Evolutionary conservation across 2,888 invertebrate genomes (phyloP).

Genomic region (Ganaspis brasiliensis): DNA sequence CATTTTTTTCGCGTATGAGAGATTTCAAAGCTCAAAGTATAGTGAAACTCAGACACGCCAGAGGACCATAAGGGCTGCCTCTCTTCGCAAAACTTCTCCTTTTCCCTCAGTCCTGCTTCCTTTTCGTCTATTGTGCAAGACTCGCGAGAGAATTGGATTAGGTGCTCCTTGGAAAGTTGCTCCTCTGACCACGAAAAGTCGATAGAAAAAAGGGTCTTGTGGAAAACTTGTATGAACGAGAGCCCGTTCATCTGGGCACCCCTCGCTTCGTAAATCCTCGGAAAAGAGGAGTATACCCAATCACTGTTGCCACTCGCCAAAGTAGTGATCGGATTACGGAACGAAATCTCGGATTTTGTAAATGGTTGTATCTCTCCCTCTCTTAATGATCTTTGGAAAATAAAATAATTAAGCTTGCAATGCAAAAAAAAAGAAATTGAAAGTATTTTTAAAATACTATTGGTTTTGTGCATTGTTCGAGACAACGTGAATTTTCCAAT

Average conservation of each 20-base stretch:
- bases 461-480: too few relatives aligned
- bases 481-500: too few relatives aligned
- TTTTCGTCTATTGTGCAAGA: constrained; percentile 54
- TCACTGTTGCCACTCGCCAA: constrained; percentile 35
- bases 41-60: constrained; percentile 68
- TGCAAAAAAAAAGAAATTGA: too few relatives aligned
- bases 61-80: constrained; percentile 58
- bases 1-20: constrained; percentile 22
- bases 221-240: constrained; percentile 58
- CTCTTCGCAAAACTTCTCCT: constrained; percentile 56
- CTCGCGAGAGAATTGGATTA: constrained; percentile 72
- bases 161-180: constrained; percentile 68
- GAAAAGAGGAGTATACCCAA: constrained; percentile 24
- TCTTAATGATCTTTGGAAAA: neutral
- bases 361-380: neutral
- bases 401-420: neutral
- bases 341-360: neutral
- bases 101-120: constrained; percentile 55
- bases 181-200: constrained; percentile 61
- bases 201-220: constrained; percentile 60
- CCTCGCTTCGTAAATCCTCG: constrained; percentile 50
- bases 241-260: constrained; percentile 46
- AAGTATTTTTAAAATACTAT: too few relatives aligned
- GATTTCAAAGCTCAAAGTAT: constrained; percentile 36
- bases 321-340: constrained; percentile 23